Percentiles rank a stretch among this genome's conserved stretches.
phyloP scores from a whole-genome alignment of 2,888 invertebrate genomes.

The Autographa pulchrina region DNA sequence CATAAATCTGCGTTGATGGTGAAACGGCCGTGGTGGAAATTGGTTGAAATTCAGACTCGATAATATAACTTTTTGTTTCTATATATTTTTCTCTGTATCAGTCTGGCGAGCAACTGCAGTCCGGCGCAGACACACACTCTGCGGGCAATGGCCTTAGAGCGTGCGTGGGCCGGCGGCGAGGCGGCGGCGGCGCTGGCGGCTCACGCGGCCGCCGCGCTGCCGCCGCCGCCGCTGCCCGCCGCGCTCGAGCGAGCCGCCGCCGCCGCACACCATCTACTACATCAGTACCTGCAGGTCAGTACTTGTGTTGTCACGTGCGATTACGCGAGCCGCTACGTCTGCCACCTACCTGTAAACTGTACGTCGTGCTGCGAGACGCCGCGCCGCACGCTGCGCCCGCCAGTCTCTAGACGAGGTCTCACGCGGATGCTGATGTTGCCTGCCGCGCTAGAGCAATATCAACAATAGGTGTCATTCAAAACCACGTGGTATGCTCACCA shows the following conservation, averaged over 20 bases:
- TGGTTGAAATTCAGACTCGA: too few relatives aligned
- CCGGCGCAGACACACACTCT: constrained; percentile 73
- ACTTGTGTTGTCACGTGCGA: neutral
- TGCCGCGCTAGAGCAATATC: too few relatives aligned
- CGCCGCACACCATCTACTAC: constrained; percentile 83
- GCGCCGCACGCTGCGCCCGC: too few relatives aligned
- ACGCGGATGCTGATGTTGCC: too few relatives aligned
- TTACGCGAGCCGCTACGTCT: too few relatives aligned
- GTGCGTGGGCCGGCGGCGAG: constrained; percentile 86
- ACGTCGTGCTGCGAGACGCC: too few relatives aligned
- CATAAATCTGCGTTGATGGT: too few relatives aligned
- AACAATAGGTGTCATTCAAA: too few relatives aligned
- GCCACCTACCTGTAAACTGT: neutral
- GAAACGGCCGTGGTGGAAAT: too few relatives aligned
- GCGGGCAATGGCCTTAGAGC: constrained; percentile 83
- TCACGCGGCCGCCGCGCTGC: constrained; percentile 82
- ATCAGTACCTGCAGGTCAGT: constrained; percentile 81
- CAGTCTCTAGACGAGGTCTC: too few relatives aligned
- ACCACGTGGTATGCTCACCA: too few relatives aligned
- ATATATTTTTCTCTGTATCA: constrained; percentile 10
- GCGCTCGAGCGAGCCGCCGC: constrained; percentile 83
- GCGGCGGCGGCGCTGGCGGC: constrained; percentile 82
- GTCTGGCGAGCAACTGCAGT: constrained; percentile 70
- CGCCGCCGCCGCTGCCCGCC: constrained; percentile 83
- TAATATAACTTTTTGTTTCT: neutral